A percentile compares a stretch with the other conserved stretches of the same genome.
Conservation (phyloP, 2,888 invertebrate genomes). For the Stenichneumon culpator region DNA sequence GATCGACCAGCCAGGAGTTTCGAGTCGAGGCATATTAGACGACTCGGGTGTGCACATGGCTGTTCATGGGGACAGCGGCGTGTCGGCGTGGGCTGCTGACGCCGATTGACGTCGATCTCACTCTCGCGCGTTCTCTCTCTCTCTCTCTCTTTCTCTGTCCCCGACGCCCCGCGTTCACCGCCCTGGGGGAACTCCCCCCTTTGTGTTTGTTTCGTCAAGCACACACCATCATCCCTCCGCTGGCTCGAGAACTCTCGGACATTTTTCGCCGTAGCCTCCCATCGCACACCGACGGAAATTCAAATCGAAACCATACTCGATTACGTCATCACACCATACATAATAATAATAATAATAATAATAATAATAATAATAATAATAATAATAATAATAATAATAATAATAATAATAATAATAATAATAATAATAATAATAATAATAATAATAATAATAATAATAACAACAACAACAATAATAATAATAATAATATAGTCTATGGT, state of each 20-base stretch:
- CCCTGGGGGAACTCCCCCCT: slow-evolving; percentile 47
- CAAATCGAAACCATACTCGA: background rate
- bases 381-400: background rate
- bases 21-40: background rate
- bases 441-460: background rate
- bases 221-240: slow-evolving; percentile 62
- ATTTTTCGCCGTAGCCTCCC: background rate
- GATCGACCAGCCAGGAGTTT: background rate
- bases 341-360: background rate
- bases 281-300: background rate
- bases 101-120: slow-evolving; percentile 30
- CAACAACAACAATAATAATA: background rate
- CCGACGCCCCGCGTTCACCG: slow-evolving; percentile 34
- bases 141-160: slow-evolving; percentile 36
- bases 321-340: background rate
- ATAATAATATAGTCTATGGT: too few relatives aligned
- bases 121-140: slow-evolving; percentile 11
- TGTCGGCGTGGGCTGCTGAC: slow-evolving; percentile 51
- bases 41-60: slow-evolving; percentile 40
- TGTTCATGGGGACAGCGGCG: slow-evolving; percentile 15
- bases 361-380: background rate
- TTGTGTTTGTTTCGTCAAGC: slow-evolving; percentile 49
- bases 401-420: background rate
- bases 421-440: background rate
- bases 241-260: slow-evolving; percentile 55